Evolutionary conservation across 2,797 vertebrate species (phyloP).

Genomic region (Bufotes viridis): DNA sequence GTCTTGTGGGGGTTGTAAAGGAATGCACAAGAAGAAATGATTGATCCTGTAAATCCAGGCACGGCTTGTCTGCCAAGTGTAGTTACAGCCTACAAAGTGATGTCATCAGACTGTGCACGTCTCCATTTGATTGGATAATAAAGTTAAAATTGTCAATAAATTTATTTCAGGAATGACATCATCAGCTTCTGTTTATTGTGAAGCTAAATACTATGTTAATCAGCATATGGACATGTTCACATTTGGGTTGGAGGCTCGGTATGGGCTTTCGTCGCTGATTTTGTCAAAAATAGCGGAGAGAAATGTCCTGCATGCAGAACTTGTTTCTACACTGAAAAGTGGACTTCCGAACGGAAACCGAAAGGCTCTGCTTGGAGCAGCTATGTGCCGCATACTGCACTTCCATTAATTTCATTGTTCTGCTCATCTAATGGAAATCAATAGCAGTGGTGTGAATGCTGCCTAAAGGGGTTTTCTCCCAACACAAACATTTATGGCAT

Average conservation of each 20-base stretch:
- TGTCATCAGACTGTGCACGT: background rate
- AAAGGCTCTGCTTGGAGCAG: too few species aligned
- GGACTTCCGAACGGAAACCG: too few species aligned
- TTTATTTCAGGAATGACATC: background rate
- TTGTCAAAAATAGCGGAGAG: too few species aligned
- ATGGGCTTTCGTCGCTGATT: too few species aligned
- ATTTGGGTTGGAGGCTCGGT: too few species aligned
- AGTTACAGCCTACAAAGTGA: background rate
- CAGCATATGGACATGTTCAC: too few species aligned
- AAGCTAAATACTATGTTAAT: background rate
- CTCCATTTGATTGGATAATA: background rate
- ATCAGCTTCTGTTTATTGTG: background rate
- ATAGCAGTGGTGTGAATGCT: too few species aligned
- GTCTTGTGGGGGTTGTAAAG: constrained; percentile 34
- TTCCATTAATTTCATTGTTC: too few species aligned
- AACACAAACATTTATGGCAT: background rate
- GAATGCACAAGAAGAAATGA: constrained; percentile 23
- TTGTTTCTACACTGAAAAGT: too few species aligned
- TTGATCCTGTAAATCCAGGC: constrained; percentile 32
- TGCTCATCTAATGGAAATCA: too few species aligned
- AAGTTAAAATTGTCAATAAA: background rate
- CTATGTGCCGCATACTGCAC: too few species aligned
- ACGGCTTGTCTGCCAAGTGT: background rate
- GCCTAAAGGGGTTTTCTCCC: background rate
- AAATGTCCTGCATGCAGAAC: too few species aligned